Conservation (phyloP, 2,797 vertebrate species). For the Acanthis flammea region DNA sequence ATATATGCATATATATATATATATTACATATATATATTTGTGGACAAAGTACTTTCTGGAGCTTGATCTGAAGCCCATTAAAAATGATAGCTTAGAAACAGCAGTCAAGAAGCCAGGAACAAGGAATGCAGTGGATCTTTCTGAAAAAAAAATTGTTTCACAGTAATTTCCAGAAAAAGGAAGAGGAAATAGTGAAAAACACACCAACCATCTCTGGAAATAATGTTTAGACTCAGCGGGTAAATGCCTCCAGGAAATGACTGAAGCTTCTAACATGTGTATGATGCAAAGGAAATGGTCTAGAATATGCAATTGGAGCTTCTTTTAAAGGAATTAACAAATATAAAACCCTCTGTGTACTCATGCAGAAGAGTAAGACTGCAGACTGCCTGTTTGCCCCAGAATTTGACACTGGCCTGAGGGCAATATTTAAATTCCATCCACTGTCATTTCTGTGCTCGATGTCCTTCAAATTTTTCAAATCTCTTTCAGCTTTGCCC, state of each 20-base stretch:
- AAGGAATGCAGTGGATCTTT: not conserved
- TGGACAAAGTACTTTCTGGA: not conserved
- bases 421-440: not conserved
- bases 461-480: constrained; percentile 3
- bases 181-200: not conserved
- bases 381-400: not conserved
- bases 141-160: not conserved
- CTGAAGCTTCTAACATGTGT: not conserved
- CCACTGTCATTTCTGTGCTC: not conserved
- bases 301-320: not conserved
- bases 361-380: not conserved
- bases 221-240: not conserved
- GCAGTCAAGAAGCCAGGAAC: not conserved
- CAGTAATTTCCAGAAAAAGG: not conserved
- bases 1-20: not conserved
- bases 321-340: not conserved
- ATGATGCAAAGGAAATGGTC: not conserved
- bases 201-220: not conserved
- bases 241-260: not conserved
- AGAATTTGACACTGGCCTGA: not conserved
- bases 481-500: not conserved
- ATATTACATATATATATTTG: not conserved
- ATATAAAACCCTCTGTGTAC: not conserved
- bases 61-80: not conserved
- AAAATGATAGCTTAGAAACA: not conserved